These are phyloP conservation scores for Oryzias woworae DNA, from an alignment of 2,113 vertebrate species.

Conservation along the genomic window DNA sequence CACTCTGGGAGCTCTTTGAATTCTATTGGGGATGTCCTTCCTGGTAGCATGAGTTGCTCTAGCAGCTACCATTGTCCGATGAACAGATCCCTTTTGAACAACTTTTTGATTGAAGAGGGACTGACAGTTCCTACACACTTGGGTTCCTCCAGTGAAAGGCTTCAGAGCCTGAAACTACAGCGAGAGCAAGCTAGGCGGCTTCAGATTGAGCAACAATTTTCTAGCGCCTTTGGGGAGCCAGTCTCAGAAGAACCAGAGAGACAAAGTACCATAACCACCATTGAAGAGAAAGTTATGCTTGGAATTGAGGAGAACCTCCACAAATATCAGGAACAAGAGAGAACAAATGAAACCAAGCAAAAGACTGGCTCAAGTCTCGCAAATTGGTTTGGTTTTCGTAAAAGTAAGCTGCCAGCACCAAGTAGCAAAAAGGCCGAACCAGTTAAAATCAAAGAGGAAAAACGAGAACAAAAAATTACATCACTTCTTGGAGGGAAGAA, in stretches of 20 bases:
- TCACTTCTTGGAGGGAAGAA: slow-evolving; percentile 84
- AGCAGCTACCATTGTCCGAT: slow-evolving; percentile 83
- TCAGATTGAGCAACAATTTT: slow-evolving; percentile 73
- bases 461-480: slow-evolving; percentile 82
- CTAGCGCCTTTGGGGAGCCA: slow-evolving; percentile 80
- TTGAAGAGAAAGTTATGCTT: slow-evolving; percentile 95
- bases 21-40: slow-evolving; percentile 78
- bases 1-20: slow-evolving; percentile 88
- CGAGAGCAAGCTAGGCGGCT: slow-evolving; percentile 72
- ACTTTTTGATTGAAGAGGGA: slow-evolving; percentile 73
- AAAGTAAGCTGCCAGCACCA: slow-evolving; percentile 87
- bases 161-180: slow-evolving; percentile 71
- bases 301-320: slow-evolving; percentile 93
- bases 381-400: slow-evolving; percentile 93
- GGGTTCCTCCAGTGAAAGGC: slow-evolving; percentile 68
- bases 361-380: slow-evolving; percentile 84
- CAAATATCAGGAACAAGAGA: slow-evolving; percentile 84
- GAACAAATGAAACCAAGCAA: slow-evolving; percentile 78
- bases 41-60: slow-evolving; percentile 76
- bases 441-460: slow-evolving; percentile 84
- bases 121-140: slow-evolving; percentile 55
- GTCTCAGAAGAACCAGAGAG: slow-evolving; percentile 81
- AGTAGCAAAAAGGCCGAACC: slow-evolving; percentile 81
- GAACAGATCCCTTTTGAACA: slow-evolving; percentile 77
- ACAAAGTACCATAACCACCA: slow-evolving; percentile 79